These are phyloP conservation scores for Thera obeliscata DNA, from an alignment of 2,888 invertebrate genomes.

Conservation along the genomic window DNA sequence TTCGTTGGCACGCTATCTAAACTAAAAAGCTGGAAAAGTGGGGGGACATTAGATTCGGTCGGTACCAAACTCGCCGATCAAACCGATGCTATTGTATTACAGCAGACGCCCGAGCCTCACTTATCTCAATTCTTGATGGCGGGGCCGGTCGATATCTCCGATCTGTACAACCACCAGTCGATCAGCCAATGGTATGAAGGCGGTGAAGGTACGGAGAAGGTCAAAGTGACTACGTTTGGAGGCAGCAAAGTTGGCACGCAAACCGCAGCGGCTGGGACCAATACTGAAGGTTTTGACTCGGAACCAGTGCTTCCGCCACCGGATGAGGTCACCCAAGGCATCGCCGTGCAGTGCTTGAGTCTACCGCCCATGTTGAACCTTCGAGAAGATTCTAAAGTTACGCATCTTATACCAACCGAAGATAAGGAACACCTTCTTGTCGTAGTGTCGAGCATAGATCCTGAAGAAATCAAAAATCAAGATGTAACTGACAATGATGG, in stretches of 20 bases:
- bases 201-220: conserved; percentile 70
- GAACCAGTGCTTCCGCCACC: conserved; percentile 66
- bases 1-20: conserved; percentile 77
- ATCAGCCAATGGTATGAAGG: conserved; percentile 73
- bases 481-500: conserved; percentile 67
- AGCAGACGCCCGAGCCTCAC: conserved; percentile 56
- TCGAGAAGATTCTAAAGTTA: conserved; percentile 80
- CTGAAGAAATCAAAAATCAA: conserved; percentile 61
- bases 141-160: conserved; percentile 77
- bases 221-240: conserved; percentile 67
- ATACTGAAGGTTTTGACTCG: conserved; percentile 80
- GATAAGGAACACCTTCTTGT: conserved; percentile 88
- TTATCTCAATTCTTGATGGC: conserved; percentile 76
- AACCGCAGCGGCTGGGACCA: conserved; percentile 67
- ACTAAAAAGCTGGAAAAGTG: conserved; percentile 76
- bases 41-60: conserved; percentile 68
- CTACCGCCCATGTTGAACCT: conserved; percentile 80
- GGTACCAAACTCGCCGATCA: conserved; percentile 76
- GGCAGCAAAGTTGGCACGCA: conserved; percentile 71
- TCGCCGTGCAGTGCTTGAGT: conserved; percentile 84
- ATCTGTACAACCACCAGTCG: conserved; percentile 47
- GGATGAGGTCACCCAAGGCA: conserved; percentile 71
- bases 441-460: conserved; percentile 76
- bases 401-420: conserved; percentile 87
- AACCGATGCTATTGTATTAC: conserved; percentile 69